Evolutionary conservation across 2,888 invertebrate species (phyloP).

Genomic region (Hybos culiciformis): DNA sequence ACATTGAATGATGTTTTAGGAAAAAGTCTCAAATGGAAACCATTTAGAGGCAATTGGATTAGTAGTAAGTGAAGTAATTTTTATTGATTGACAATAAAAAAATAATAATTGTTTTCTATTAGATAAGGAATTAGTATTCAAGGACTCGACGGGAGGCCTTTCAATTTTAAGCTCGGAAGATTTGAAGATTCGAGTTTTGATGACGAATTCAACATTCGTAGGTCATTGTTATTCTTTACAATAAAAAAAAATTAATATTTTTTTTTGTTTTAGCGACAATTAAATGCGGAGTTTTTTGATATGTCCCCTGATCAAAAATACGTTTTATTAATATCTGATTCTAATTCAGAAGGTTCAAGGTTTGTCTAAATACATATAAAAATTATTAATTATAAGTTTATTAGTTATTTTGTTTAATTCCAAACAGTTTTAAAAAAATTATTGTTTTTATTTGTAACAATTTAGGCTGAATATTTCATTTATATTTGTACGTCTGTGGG

Average conservation of each 20-base stretch:
- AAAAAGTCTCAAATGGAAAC: conserved; percentile 40
- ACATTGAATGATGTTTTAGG: conserved; percentile 52
- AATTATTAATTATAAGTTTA: no score
- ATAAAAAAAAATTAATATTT: conserved; percentile 5
- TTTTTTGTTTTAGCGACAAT: conserved; percentile 47
- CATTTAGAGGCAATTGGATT: conserved; percentile 68
- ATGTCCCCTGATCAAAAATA: conserved; percentile 66
- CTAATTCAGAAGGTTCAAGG: conserved; percentile 29
- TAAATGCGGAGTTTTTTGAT: conserved; percentile 62
- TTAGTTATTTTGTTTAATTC: no score
- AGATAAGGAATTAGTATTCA: conserved; percentile 67
- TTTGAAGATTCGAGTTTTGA: conserved; percentile 55
- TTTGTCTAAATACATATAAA: conserved; percentile 14
- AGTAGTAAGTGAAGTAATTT: conserved; percentile 39
- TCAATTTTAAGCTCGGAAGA: conserved; percentile 65
- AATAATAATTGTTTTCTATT: conserved; percentile 4
- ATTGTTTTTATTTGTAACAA: no score
- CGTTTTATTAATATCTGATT: conserved; percentile 61
- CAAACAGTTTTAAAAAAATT: no score
- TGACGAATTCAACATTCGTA: conserved; percentile 73
- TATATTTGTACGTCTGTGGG: no score
- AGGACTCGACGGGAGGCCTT: conserved; percentile 63
- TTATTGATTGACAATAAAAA: conserved; percentile 2
- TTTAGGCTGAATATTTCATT: no score
- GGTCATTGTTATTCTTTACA: conserved; percentile 39